A percentile compares a stretch with the other conserved stretches of the same genome.
These are phyloP conservation scores for Drosophila leonis DNA, from an alignment of 2,888 invertebrate genomes.

Conservation along the genomic window DNA sequence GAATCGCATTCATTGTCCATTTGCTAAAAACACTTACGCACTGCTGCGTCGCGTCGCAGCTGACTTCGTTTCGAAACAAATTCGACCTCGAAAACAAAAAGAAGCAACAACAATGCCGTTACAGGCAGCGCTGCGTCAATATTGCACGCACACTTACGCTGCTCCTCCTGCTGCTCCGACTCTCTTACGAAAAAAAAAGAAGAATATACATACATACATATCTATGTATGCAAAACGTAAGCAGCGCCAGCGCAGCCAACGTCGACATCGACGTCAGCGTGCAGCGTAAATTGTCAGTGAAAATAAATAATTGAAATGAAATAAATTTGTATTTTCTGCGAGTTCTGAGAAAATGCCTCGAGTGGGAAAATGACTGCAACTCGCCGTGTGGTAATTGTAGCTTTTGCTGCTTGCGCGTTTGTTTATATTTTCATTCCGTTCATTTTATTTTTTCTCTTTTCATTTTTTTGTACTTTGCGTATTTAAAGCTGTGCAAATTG, in stretches of 20 bases:
- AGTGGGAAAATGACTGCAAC: slow-evolving; percentile 21
- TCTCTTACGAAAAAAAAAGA: background rate
- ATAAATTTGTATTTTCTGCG: slow-evolving; percentile 40
- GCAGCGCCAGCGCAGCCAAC: background rate
- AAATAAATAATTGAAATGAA: slow-evolving; percentile 33
- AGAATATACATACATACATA: too few species aligned
- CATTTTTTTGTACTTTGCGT: background rate
- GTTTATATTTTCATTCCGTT: slow-evolving; percentile 10
- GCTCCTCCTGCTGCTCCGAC: background rate
- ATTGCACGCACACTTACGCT: slow-evolving; percentile 18
- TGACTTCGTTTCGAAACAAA: slow-evolving; percentile 29
- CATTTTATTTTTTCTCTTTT: slow-evolving; percentile 1
- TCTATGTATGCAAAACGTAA: background rate
- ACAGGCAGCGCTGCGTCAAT: slow-evolving; percentile 14
- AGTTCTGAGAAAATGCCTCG: slow-evolving; percentile 14
- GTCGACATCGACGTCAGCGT: slow-evolving; percentile 14
- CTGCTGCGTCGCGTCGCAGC: slow-evolving; percentile 9
- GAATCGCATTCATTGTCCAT: slow-evolving; percentile 8
- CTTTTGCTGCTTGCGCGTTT: slow-evolving; percentile 4
- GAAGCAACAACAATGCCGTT: slow-evolving; percentile 25
- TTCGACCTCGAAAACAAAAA: slow-evolving; percentile 33
- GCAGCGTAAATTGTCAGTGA: slow-evolving; percentile 8
- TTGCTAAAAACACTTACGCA: slow-evolving; percentile 7
- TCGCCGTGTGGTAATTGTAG: slow-evolving; percentile 13
- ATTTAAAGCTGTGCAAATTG: slow-evolving; percentile 11